These are phyloP conservation scores for Acrobasis suavella DNA, from an alignment of 2,888 invertebrate species.

Conservation along the genomic window DNA sequence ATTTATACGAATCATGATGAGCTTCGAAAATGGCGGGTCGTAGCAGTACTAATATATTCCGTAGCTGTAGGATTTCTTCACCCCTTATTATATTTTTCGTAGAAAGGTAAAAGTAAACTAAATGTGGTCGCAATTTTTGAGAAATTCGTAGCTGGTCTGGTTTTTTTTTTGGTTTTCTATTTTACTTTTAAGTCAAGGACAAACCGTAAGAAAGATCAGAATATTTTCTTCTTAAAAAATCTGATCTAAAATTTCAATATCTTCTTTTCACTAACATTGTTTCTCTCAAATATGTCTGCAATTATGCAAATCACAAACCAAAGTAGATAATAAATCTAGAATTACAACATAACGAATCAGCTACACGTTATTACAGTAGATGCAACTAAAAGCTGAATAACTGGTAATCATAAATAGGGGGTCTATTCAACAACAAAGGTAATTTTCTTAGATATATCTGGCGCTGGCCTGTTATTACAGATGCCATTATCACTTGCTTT, in stretches of 20 bases:
- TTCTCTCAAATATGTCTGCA: neutral
- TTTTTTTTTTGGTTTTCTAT: too few relatives aligned
- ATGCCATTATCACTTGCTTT: conserved; percentile 62
- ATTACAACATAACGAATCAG: neutral
- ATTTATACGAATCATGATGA: too few relatives aligned
- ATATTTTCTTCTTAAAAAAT: too few relatives aligned
- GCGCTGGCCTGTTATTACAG: conserved; percentile 54
- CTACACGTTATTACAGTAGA: conserved; percentile 35
- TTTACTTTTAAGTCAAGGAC: too few relatives aligned
- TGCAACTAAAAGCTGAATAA: conserved; percentile 43
- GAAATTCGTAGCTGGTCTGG: too few relatives aligned
- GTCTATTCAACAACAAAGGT: conserved; percentile 45
- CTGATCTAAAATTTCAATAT: neutral
- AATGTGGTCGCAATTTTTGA: too few relatives aligned
- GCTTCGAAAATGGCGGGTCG: too few relatives aligned
- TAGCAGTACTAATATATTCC: too few relatives aligned
- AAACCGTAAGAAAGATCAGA: too few relatives aligned
- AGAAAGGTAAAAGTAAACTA: too few relatives aligned
- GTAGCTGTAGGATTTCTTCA: too few relatives aligned
- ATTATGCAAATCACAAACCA: neutral
- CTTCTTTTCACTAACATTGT: neutral
- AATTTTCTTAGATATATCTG: conserved; percentile 51
- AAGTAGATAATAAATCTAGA: neutral
- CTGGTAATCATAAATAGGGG: conserved; percentile 38
- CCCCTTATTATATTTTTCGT: too few relatives aligned